Base-by-base conservation (phyloP, 2,888 invertebrate genomes). In the Hoplodrina ambigua region DNA sequence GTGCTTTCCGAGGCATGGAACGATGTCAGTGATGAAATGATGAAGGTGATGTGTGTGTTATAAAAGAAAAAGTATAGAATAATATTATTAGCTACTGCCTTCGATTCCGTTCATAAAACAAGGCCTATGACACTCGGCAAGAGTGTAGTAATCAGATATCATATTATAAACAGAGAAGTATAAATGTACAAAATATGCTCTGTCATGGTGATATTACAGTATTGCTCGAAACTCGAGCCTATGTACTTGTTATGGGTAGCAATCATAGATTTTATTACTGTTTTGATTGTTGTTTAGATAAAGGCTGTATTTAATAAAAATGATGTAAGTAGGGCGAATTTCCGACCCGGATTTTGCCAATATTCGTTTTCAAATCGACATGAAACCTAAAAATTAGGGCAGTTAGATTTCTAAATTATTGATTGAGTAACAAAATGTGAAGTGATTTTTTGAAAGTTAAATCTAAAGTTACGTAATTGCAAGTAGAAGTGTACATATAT, bases 231-330 rank as follows among this genome's bases (percentile, higher is more conserved):
- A 19, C n/a, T 19, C 0, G 6, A 25, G 15, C 13, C 6, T n/a
- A 33, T 52, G n/a, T 52, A 50, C 25, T 6, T 19, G 11, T 30
- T 19, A 37, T n/a, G 7, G 41, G 6, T 56, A 17, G 17, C 41
- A 15, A 5, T 46, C 10, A 54, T 25, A 41, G 17, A 5, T 46
- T 17, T n/a, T 59, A 44, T 49, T 46, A 66, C 10, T 33, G 25
- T 15, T 20, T 49, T 44, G 59, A 76, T 76, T 62, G 52, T 62
- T 25, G 17, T 71, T 56, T 19, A 59, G 55, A 76, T 76, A 76
- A 10, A 52, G 15, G 25, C 10, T n/a, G 33, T 20, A 46, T 4
- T 3, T 46, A 54, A 49, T 70, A 71, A 75, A 66, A 66, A 53
- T 71, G 6, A 60, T 37, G 72, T 33, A 72, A 76, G 55, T 71